phyloP scores from a whole-genome alignment of 1,140 invertebrate species.

The Ctenoplectra terminalis region DNA sequence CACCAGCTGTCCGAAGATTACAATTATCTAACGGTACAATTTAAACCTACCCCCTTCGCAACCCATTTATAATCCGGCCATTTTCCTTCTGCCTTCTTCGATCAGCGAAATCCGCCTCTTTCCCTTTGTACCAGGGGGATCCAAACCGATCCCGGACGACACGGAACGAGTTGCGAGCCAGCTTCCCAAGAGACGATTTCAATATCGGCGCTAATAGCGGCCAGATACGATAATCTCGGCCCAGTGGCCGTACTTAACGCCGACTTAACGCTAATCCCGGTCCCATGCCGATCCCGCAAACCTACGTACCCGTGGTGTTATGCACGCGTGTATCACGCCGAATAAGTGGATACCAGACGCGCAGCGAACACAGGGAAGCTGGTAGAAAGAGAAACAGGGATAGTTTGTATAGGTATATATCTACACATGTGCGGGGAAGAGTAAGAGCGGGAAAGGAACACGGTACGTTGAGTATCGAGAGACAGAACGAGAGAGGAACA shows the following conservation, averaged over 20 bases:
- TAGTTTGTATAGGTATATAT: background rate
- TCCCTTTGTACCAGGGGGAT: background rate
- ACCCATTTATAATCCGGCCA: background rate
- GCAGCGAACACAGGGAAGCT: slow-evolving; percentile 17
- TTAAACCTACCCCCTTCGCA: background rate
- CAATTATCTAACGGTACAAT: background rate
- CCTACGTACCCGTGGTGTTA: slow-evolving; percentile 50
- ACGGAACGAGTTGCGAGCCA: slow-evolving; percentile 19
- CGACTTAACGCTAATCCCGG: slow-evolving; percentile 69
- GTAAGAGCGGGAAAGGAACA: slow-evolving; percentile 40
- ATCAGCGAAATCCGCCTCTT: background rate
- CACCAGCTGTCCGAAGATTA: background rate
- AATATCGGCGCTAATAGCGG: slow-evolving; percentile 61
- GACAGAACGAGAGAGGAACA: slow-evolving; percentile 34
- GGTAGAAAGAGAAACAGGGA: slow-evolving; percentile 41
- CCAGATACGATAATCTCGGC: slow-evolving; percentile 70
- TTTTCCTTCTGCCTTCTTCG: background rate
- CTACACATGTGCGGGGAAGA: background rate
- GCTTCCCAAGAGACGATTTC: slow-evolving; percentile 55
- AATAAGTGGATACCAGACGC: slow-evolving; percentile 42
- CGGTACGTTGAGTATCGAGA: background rate
- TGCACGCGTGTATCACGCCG: slow-evolving; percentile 45
- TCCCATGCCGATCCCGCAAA: slow-evolving; percentile 53
- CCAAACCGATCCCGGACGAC: slow-evolving; percentile 10
- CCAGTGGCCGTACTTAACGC: slow-evolving; percentile 67